These are phyloP conservation scores for Drosophila ogumai DNA, from an alignment of 1,140 invertebrate species.

Conservation along the genomic window DNA sequence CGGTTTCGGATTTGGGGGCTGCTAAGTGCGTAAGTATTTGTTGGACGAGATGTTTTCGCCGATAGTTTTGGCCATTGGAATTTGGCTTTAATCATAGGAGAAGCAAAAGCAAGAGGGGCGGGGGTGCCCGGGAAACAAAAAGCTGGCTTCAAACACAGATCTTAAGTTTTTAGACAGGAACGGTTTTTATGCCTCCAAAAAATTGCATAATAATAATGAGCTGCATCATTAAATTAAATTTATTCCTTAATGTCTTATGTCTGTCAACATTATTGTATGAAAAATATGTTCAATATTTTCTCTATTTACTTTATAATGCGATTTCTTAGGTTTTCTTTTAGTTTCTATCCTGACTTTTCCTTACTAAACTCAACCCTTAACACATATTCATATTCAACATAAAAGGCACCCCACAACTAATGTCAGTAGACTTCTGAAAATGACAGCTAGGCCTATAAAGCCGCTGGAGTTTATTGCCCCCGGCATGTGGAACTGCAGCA, in stretches of 20 bases:
- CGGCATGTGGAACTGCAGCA: slow-evolving; percentile 19
- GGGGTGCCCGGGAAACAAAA: not conserved
- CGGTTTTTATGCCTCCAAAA: not conserved
- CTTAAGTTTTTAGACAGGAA: slow-evolving; percentile 7
- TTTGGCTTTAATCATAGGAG: slow-evolving; percentile 37
- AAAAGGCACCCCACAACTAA: not conserved
- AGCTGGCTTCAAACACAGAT: not conserved
- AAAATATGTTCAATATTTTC: too few relatives aligned
- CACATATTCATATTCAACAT: not conserved
- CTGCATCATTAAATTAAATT: slow-evolving; percentile 13
- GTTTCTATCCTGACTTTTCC: fast-evolving
- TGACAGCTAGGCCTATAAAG: slow-evolving; percentile 16
- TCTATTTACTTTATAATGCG: too few relatives aligned
- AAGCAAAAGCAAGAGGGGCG: too few relatives aligned
- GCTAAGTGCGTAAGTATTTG: slow-evolving; percentile 55
- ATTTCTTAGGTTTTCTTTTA: not conserved
- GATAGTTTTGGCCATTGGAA: slow-evolving; percentile 47
- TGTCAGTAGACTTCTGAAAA: slow-evolving; percentile 7
- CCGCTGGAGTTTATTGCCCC: slow-evolving; percentile 30
- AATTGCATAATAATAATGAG: slow-evolving; percentile 14
- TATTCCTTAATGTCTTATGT: not conserved
- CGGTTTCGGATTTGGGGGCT: slow-evolving; percentile 21
- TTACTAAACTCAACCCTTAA: not conserved
- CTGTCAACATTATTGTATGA: too few relatives aligned
- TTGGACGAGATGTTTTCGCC: slow-evolving; percentile 53